phyloP scores from a whole-genome alignment of 1,140 invertebrate genomes.

The Drosophila ananassae region DNA sequence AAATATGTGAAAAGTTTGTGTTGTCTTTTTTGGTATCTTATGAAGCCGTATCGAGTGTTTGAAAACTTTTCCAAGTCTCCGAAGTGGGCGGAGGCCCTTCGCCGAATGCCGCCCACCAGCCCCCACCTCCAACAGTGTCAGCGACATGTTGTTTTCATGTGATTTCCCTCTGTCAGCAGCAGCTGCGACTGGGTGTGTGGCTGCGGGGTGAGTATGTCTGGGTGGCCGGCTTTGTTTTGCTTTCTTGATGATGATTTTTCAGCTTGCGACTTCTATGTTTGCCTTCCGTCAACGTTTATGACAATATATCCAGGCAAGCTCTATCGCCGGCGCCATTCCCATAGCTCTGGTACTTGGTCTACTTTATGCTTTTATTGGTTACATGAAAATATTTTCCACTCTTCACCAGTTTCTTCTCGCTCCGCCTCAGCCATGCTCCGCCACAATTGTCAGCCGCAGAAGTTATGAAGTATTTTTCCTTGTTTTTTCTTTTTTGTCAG shows the following conservation, averaged over 20 bases:
- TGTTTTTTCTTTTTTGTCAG: conserved; percentile 21
- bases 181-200: conserved; percentile 40
- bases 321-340: conserved; percentile 5
- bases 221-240: conserved; percentile 44
- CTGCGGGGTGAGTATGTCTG: conserved; percentile 20
- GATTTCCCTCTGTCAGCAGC: conserved; percentile 62
- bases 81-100: conserved; percentile 26
- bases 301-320: conserved; percentile 66
- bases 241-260: conserved; percentile 60
- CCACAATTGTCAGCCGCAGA: conserved; percentile 79
- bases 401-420: conserved; percentile 30
- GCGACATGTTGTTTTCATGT: conserved; percentile 81
- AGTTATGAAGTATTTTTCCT: conserved; percentile 70
- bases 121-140: conserved; percentile 38
- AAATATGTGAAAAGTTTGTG: conserved; percentile 79
- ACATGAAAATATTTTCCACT: conserved; percentile 69
- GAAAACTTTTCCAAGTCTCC: conserved; percentile 62
- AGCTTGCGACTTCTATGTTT: conserved; percentile 77
- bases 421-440: conserved; percentile 9
- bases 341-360: conserved; percentile 24
- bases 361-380: conserved; percentile 79
- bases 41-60: conserved; percentile 39
- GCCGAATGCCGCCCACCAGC: background rate
- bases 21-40: conserved; percentile 22
- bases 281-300: conserved; percentile 77